Evolutionary conservation across 2,113 vertebrate species (phyloP), one percentile per base, ranked within the genome.

Genomic region (Vicugna pacos): DNA sequence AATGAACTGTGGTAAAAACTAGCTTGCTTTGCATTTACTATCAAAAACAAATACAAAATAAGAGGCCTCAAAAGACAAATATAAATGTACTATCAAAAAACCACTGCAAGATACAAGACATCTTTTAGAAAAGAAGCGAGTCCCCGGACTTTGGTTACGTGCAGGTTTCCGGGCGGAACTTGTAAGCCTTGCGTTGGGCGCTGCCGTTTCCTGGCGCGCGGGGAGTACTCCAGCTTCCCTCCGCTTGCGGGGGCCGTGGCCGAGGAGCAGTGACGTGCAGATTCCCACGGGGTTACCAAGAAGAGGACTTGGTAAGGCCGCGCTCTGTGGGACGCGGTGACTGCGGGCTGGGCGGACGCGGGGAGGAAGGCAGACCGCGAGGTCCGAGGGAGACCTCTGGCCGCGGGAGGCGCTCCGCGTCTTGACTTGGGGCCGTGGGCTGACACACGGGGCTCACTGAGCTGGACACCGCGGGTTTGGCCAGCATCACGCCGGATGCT

Each of bases 161-260:
- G 20, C 19, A 60, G n/a, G 75, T 35, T 65, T 75, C 10, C 2
- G 3, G 20, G 4, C 15, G 38, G 52, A 60, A n/a, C 24, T 22
- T 10, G 0, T 4, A 28, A 28, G 38, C 30, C 50, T 22, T 28
- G 50, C 0, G 16, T 2, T 48, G 35, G 60, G 60, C 0, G 1
- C 5, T 30, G 72, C 28, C 7, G 3, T 35, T 26, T 42, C 10
- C 6, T 11, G 16, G 72, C 17, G 46, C n/a, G 17, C 17, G 42
- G 56, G 2, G 0, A 5, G 12, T 15, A 7, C 22, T 54, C 17
- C 58, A 26, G 26, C 26, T 32, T 65, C 17, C n/a, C 46, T 50
- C 56, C 6, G 16, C 17, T 22, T 46, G 26, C 22, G 38, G 11
- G 10, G 54, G 32, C 6, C 1, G 1, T 15, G 42, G 32, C 42